Percentiles rank a stretch among this genome's conserved stretches.
Conservation (phyloP, 2,113 vertebrate species). For the human region DNA sequence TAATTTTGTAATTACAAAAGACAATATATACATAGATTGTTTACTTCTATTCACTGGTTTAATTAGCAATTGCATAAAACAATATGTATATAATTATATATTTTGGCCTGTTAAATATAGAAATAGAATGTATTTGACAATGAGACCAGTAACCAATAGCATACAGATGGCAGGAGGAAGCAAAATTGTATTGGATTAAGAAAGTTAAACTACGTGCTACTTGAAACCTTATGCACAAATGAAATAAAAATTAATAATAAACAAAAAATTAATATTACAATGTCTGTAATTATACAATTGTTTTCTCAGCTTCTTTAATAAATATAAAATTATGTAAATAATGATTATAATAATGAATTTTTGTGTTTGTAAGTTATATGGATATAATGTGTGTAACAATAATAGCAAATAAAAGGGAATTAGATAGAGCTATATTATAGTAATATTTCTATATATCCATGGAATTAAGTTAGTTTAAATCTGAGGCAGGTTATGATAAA, state of each 20-base stretch:
- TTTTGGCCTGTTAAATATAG: neutral
- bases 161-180: neutral
- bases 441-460: neutral
- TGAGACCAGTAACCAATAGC: neutral
- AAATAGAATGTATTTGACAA: neutral
- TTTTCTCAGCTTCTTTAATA: neutral
- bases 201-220: neutral
- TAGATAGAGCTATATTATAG: neutral
- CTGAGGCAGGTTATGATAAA: no score
- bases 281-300: neutral
- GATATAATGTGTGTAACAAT: neutral
- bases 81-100: neutral
- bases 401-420: neutral
- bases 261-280: neutral
- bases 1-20: no score
- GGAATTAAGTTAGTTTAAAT: neutral
- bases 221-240: neutral
- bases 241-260: neutral
- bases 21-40: neutral
- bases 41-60: neutral
- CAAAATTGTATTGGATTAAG: neutral
- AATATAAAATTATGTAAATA: neutral
- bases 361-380: neutral
- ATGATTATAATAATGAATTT: neutral
- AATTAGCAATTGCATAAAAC: neutral